These are phyloP conservation scores for Venustaconcha ellipsiformis DNA, from an alignment of 1,140 invertebrate genomes.

Conservation along the genomic window DNA sequence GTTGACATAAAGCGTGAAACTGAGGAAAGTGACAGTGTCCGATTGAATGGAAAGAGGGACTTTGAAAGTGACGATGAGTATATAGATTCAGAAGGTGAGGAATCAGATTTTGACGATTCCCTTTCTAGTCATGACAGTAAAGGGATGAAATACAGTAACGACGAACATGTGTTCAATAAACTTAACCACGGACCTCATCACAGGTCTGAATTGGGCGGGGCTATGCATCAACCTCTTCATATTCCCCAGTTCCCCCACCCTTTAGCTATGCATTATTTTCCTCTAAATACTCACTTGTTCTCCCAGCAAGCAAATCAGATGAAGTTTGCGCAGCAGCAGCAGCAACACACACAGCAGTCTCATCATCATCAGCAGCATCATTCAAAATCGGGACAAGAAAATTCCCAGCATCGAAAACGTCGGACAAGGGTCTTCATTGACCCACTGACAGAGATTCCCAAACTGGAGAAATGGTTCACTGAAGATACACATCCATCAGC, in stretches of 20 bases:
- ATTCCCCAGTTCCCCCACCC: conserved; percentile 59
- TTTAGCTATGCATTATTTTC: conserved; percentile 62
- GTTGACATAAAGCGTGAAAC: not conserved
- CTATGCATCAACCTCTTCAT: conserved; percentile 46
- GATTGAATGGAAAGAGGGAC: conserved; percentile 18
- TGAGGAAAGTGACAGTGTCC: conserved; percentile 26
- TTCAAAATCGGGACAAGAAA: conserved; percentile 33
- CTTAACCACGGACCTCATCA: too few species aligned
- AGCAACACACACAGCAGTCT: conserved; percentile 27
- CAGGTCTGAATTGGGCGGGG: too few species aligned
- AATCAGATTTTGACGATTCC: conserved; percentile 39
- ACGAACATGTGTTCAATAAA: too few species aligned
- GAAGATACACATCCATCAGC: conserved; percentile 97
- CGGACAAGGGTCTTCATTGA: conserved; percentile 99
- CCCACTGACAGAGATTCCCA: conserved; percentile 96
- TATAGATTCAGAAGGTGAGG: conserved; percentile 42
- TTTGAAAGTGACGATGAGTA: conserved; percentile 33
- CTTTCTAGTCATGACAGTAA: conserved; percentile 48
- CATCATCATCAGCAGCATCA: conserved; percentile 22
- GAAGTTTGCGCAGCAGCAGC: conserved; percentile 34
- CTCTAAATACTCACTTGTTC: conserved; percentile 60
- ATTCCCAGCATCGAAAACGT: conserved; percentile 72
- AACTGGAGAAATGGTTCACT: conserved; percentile 97
- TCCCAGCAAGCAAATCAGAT: conserved; percentile 43
- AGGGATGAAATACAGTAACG: conserved; percentile 7